Base-by-base conservation (phyloP, 2,888 invertebrate species). In the Embidobia sp. region DNA sequence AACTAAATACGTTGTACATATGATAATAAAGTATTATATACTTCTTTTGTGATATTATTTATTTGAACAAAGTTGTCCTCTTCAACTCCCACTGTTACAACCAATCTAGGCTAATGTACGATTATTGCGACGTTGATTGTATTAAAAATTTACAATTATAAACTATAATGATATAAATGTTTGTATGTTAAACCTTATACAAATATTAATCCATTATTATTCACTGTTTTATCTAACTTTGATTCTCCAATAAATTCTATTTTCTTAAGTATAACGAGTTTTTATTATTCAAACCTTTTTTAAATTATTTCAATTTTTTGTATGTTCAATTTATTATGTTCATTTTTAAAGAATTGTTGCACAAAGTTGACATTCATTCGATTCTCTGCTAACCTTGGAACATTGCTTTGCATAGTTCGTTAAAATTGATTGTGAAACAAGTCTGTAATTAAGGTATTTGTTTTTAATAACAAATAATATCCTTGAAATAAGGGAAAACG, bases 1-100 rank as follows among this genome's bases (percentile, higher is more conserved):
- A 55, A 72, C 16, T 37, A 35, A 63, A 40, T 46, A 29, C 13
- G 35, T 37, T 72, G 72, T 72, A 72, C 55, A 72, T 72, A 72
- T 64, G 27, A 57, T 42, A 64, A 64, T 64, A 49, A 73, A 73
- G 73, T 66, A 73, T 73, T 73, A 59, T 55, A 59, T 59, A 59
- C 19, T 73, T 66, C 35, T 59, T 33, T 66, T 19, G 49, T 42
- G 35, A 66, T 59, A 57, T 18, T 46, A 13, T 66, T 57, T 64
- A 66, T 73, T 73, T 57, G 16, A 40, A 53, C n/a, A 29, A 22
- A 29, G 35, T 44, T 42, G 57, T 55, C 64, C 57, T 53, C 22
- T 40, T 4, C 22, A 22, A 4, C 6, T 22, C 22, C 6, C 22
- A 6, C n/a, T n/a, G n/a, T n/a, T n/a, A n/a, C n/a, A n/a, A n/a